Percentiles rank a stretch among this genome's conserved stretches.
Conservation (phyloP, 2,113 vertebrate species). For the Uria aalge region DNA sequence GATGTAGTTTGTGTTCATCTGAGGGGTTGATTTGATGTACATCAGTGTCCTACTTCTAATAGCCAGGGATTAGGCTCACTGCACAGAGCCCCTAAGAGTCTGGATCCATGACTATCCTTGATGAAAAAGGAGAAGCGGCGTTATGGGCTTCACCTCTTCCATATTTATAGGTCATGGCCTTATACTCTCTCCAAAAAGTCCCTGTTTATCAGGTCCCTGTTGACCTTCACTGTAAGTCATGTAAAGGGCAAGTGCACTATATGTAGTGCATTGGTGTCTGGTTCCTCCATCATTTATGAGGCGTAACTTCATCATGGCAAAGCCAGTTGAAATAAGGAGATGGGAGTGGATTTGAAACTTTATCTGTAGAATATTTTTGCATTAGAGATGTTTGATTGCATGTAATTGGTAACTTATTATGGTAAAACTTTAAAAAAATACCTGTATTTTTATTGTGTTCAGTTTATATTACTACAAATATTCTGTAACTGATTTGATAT, state of each 20-base stretch:
- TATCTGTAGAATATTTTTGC: neutral
- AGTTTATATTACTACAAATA: neutral
- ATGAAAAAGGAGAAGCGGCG: neutral
- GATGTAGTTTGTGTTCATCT: neutral
- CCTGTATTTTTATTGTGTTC: neutral
- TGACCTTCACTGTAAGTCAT: neutral
- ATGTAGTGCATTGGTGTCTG: neutral
- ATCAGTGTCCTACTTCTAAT: neutral
- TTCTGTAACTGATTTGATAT: neutral
- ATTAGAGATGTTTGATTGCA: neutral
- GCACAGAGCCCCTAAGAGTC: neutral
- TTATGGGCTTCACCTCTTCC: neutral
- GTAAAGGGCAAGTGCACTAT: neutral
- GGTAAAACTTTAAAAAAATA: neutral
- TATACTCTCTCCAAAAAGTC: neutral
- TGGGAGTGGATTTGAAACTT: neutral
- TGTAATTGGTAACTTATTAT: neutral
- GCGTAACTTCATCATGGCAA: neutral
- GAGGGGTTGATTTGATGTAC: neutral
- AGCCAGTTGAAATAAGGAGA: neutral
- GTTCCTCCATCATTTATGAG: neutral
- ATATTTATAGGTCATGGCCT: neutral
- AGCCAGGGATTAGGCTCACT: neutral
- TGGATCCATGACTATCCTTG: neutral
- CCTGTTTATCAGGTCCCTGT: neutral